Evolutionary conservation across 2,797 vertebrate species (phyloP), one percentile per base, ranked within the genome.

Genomic region (Siniperca obscura): DNA sequence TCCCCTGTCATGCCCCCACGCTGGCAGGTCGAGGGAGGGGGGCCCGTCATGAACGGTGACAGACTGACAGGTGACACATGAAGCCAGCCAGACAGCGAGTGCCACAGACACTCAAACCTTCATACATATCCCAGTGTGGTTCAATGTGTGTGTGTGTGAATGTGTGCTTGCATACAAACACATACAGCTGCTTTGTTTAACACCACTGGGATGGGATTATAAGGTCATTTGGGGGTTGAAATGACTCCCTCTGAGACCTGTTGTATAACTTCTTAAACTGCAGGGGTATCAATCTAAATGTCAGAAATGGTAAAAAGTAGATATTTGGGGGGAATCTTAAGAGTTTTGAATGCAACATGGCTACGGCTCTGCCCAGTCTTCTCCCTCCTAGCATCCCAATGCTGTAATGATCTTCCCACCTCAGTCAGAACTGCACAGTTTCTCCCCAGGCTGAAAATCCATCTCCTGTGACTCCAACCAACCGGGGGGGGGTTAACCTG

Each of bases 41-140:
- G 70, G 3, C 0, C 38, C 50, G 25, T 86, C 87, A 78, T 5
- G 25, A 64, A 59, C 55, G 4, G 36, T 86, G 91, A 92, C 90
- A 90, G 89, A 89, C 82, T 94, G 94, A 94, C 92, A 93, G 92
- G 89, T 92, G 93, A 91, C 92, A 92, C 93, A 94, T 91, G 91
- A 92, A 84, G 83, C 74, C 70, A 57, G 74, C 69, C 86, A 75
- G 78, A 85, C 84, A 83, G 81, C 67, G 8, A 40, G 61, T 66
- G 73, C 38, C 81, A 84, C 83, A 84, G 85, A 80, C 80, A 66
- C 78, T 62, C 53, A 42, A 60, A 55, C 55, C 71, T 78, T 80
- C 78, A 84, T 74, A 75, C 80, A 62, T 74, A 77, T 73, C 76
- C 69, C 76, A 36, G 38, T 34, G 70, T 19, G 74, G 70, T 62